phyloP scores from a whole-genome alignment of 2,888 invertebrate species.

The Pegoplata infirma region DNA sequence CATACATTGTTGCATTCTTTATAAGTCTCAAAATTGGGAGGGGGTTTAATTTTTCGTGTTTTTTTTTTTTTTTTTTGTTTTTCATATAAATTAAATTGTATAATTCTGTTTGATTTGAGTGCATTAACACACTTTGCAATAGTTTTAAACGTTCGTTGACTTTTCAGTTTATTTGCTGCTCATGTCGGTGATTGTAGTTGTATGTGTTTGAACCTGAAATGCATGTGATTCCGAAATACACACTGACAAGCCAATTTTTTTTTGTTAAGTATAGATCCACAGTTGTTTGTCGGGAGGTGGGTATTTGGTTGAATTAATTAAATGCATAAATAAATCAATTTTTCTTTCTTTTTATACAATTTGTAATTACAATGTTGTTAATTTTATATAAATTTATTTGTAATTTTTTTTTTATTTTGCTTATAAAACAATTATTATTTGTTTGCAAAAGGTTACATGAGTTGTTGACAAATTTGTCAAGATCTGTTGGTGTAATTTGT shows the following conservation, averaged over 20 bases:
- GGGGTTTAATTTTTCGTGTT: too few relatives aligned
- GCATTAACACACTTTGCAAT: slow-evolving; percentile 42
- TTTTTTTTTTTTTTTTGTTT: too few relatives aligned
- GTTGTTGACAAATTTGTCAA: background rate
- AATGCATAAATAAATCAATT: slow-evolving; percentile 24
- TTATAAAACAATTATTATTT: background rate
- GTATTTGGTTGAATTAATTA: background rate
- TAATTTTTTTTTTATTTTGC: slow-evolving; percentile 1
- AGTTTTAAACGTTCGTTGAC: slow-evolving; percentile 46
- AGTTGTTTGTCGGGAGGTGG: background rate
- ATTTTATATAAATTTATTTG: background rate
- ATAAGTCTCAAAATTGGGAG: slow-evolving; percentile 12
- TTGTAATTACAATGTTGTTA: slow-evolving; percentile 34
- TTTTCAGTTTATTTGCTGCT: slow-evolving; percentile 24
- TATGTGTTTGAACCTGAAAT: background rate
- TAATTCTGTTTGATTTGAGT: slow-evolving; percentile 26
- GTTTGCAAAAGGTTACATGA: background rate
- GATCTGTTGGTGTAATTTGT: background rate
- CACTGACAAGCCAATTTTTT: background rate
- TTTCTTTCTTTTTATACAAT: slow-evolving; percentile 14
- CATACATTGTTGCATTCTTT: slow-evolving; percentile 26
- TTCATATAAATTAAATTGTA: background rate
- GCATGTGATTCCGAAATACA: slow-evolving; percentile 8
- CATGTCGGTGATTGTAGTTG: background rate
- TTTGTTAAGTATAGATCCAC: slow-evolving; percentile 7